phyloP scores from a whole-genome alignment of 1,140 invertebrate species.

The Leptopilina boulardi region DNA sequence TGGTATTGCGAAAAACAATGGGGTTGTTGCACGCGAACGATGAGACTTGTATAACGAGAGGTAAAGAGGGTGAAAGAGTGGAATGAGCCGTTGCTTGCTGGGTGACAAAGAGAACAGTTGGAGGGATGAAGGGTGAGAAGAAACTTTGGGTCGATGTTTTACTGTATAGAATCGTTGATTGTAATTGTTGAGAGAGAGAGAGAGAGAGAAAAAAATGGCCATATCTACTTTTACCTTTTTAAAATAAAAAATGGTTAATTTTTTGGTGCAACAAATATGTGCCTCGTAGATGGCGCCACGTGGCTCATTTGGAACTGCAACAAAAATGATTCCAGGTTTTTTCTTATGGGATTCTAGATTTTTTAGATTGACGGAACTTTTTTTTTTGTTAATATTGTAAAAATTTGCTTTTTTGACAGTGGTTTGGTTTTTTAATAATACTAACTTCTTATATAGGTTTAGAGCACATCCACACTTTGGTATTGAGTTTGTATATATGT shows the following conservation, averaged over 20 bases:
- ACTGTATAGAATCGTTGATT: not conserved
- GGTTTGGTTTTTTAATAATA: not conserved
- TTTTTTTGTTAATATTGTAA: not conserved
- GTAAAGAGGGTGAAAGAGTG: constrained; percentile 12
- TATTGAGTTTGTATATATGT: not conserved
- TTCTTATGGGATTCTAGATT: no score
- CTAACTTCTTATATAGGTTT: not conserved
- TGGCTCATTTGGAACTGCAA: no score
- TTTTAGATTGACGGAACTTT: no score
- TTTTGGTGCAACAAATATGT: no score
- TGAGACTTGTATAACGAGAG: constrained; percentile 35
- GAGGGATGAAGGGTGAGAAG: constrained; percentile 31
- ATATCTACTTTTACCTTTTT: not conserved
- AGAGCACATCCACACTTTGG: not conserved
- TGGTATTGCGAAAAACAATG: constrained; percentile 29
- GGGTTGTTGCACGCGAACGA: constrained; percentile 42
- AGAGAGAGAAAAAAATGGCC: not conserved
- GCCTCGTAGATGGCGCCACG: no score
- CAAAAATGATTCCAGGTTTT: no score
- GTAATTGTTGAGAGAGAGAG: not conserved
- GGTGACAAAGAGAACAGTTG: constrained; percentile 45
- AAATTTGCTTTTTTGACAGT: not conserved
- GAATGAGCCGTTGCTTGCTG: constrained; percentile 39
- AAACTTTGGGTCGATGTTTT: constrained; percentile 30
- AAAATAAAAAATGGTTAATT: not conserved